Percentiles rank a stretch among this genome's conserved stretches.
These are phyloP conservation scores for Melanotaenia parkinsoni DNA, from an alignment of 2,797 vertebrate genomes.

Conservation along the genomic window DNA sequence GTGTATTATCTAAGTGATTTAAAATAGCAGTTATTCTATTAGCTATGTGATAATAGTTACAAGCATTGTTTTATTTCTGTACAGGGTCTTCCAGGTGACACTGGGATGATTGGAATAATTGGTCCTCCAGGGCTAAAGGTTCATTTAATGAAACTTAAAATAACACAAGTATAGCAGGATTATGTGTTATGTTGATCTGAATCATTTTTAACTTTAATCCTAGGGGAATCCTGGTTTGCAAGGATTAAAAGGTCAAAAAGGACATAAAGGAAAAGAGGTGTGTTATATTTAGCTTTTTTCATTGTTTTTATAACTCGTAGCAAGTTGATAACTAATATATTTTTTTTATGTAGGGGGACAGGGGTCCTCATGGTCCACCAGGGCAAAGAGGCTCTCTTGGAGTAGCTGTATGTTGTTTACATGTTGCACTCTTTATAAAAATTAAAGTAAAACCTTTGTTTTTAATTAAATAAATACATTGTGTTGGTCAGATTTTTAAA, in stretches of 20 bases:
- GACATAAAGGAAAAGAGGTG: slow-evolving; percentile 77
- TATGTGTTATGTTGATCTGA: background rate
- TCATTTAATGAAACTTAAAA: slow-evolving; percentile 12
- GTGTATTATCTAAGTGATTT: too few relatives aligned
- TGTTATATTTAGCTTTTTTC: background rate
- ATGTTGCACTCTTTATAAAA: slow-evolving; percentile 14
- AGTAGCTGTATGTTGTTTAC: slow-evolving; percentile 64
- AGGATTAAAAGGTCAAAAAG: slow-evolving; percentile 71
- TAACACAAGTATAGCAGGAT: background rate
- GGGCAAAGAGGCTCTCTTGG: slow-evolving; percentile 72
- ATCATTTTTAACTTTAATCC: background rate
- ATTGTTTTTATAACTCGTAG: slow-evolving; percentile 2
- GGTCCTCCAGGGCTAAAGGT: slow-evolving; percentile 80
- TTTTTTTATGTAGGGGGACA: slow-evolving; percentile 70
- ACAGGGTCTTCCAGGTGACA: slow-evolving; percentile 76
- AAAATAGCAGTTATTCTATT: background rate
- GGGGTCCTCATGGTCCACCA: slow-evolving; percentile 72
- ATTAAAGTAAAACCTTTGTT: background rate
- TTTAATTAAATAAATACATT: background rate
- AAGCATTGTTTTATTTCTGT: slow-evolving; percentile 9
- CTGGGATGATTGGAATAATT: slow-evolving; percentile 65
- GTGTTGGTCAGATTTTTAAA: background rate
- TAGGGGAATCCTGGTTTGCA: slow-evolving; percentile 77
- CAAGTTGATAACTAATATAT: background rate
- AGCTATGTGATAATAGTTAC: background rate